phyloP scores from a whole-genome alignment of 2,797 vertebrate species.

The Pangasius mekongensis region DNA sequence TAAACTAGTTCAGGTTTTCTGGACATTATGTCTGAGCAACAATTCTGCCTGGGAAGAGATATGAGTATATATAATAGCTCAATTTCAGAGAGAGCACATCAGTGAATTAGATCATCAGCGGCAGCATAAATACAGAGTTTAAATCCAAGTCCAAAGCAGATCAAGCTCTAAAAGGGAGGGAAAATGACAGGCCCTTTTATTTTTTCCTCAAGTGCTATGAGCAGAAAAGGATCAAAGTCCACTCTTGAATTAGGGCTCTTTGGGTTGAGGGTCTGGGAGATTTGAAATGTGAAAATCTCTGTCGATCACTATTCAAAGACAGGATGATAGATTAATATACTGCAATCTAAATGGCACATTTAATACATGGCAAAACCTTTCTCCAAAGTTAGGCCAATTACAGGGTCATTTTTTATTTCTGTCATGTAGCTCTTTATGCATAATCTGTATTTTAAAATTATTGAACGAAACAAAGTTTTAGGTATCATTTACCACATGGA shows the following conservation, averaged over 20 bases:
- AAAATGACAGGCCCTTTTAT: constrained; percentile 13
- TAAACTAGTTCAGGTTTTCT: not conserved
- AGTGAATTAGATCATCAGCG: constrained; percentile 13
- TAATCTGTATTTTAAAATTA: not conserved
- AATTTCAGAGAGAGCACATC: not conserved
- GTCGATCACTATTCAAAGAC: not conserved
- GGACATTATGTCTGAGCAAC: not conserved
- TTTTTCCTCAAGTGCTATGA: constrained; percentile 25
- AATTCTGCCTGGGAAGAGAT: not conserved
- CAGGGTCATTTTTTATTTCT: not conserved
- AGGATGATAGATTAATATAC: not conserved
- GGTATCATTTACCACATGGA: not conserved
- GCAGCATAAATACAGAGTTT: constrained; percentile 22
- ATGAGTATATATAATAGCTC: constrained; percentile 27
- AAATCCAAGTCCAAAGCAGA: constrained; percentile 25
- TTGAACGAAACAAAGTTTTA: not conserved
- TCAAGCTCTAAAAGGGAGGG: constrained; percentile 3
- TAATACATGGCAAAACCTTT: constrained; percentile 3
- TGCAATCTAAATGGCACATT: not conserved
- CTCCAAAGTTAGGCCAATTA: not conserved
- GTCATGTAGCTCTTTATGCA: not conserved
- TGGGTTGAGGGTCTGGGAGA: constrained; percentile 14
- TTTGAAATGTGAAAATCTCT: constrained; percentile 20
- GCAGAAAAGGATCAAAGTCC: constrained; percentile 25
- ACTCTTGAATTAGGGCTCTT: constrained; percentile 11